A percentile compares a stretch with the other conserved stretches of the same genome.
These are phyloP conservation scores for Alligator sinensis DNA, from an alignment of 2,113 vertebrate genomes.

Conservation along the genomic window DNA sequence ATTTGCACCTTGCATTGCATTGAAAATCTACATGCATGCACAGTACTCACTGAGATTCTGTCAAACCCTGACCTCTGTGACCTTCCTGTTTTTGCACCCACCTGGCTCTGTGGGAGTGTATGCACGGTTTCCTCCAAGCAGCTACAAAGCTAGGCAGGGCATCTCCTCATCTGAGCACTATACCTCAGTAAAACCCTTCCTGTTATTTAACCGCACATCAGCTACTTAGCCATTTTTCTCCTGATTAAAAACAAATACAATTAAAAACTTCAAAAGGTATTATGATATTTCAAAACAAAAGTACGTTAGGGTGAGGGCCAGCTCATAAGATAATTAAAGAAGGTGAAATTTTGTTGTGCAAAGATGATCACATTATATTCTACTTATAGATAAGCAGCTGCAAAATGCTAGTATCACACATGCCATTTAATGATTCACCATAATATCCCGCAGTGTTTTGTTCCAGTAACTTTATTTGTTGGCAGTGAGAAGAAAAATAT, in stretches of 20 bases:
- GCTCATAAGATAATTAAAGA: not conserved
- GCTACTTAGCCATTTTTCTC: not conserved
- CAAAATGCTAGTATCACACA: not conserved
- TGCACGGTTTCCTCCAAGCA: not conserved
- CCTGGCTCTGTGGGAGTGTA: not conserved
- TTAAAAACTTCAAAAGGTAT: not conserved
- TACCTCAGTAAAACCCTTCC: not conserved
- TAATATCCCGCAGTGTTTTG: not conserved
- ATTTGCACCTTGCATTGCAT: not conserved
- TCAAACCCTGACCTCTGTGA: not conserved
- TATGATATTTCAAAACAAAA: not conserved
- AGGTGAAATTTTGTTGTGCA: not conserved
- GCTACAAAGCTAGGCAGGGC: not conserved
- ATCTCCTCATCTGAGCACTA: not conserved
- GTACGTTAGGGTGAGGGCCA: not conserved
- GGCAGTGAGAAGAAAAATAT: not conserved
- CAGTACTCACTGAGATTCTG: not conserved
- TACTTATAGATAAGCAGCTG: not conserved
- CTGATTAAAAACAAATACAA: not conserved
- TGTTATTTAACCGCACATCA: not conserved
- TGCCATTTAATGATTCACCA: not conserved
- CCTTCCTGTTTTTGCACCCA: not conserved
- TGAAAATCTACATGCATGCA: not conserved
- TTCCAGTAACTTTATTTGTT: not conserved
- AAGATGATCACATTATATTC: not conserved